Conservation (phyloP, 2,888 invertebrate species). For the Lithophane socia region DNA sequence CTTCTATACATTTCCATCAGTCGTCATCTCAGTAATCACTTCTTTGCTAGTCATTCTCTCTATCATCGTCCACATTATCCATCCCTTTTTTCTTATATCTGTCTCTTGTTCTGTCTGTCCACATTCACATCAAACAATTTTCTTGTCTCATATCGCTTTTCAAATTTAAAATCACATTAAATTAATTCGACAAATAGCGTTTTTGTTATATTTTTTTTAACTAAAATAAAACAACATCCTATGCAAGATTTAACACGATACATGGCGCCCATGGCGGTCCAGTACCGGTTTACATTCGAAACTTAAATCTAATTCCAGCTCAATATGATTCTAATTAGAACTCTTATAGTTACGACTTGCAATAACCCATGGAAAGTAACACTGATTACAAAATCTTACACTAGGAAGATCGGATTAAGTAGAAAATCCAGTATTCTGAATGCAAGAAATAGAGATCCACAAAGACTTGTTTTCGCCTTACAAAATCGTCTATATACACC, state of each 20-base stretch:
- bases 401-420: conserved; percentile 10
- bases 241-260: conserved; percentile 45
- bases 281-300: conserved; percentile 67
- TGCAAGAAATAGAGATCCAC: not conserved
- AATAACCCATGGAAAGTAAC: conserved; percentile 52
- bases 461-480: conserved; percentile 22
- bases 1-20: not conserved
- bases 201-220: not conserved
- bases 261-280: conserved; percentile 55
- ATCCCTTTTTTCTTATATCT: not conserved
- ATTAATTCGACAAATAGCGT: not conserved
- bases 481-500: not conserved
- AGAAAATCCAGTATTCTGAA: conserved; percentile 44
- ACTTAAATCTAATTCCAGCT: conserved; percentile 64
- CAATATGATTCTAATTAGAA: conserved; percentile 65
- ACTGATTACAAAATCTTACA: conserved; percentile 47
- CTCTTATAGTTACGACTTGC: conserved; percentile 49
- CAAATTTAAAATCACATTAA: not conserved
- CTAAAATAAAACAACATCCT: conserved; percentile 31
- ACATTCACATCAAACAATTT: not conserved
- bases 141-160: not conserved
- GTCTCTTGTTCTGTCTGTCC: not conserved
- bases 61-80: not conserved
- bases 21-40: not conserved
- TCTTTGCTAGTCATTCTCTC: not conserved